Evolutionary conservation across 1,140 invertebrate genomes (phyloP).

Genomic region (Popillia japonica): DNA sequence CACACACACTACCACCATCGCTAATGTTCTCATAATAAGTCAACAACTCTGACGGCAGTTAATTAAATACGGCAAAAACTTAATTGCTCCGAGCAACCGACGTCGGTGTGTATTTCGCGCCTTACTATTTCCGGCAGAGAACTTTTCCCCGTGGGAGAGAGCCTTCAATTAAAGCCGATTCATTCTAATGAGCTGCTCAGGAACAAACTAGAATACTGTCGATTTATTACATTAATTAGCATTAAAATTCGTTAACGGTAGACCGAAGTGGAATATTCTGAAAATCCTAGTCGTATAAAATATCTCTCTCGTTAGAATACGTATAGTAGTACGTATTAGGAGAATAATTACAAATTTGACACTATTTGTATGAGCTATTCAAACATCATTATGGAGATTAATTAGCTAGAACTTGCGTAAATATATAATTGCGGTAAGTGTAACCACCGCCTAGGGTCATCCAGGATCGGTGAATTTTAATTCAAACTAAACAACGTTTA

Average conservation of each 20-base stretch:
- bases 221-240: background rate
- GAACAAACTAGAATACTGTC: background rate
- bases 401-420: no score
- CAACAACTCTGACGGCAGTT: background rate
- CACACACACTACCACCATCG: no score
- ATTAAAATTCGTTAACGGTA: background rate
- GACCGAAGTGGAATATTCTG: background rate
- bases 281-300: no score
- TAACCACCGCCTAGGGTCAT: no score
- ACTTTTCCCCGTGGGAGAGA: background rate
- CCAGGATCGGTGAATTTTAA: background rate
- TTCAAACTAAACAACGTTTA: background rate
- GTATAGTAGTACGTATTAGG: no score
- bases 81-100: background rate
- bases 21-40: background rate
- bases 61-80: slow-evolving; percentile 1
- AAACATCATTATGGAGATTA: no score
- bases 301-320: no score
- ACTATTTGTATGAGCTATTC: no score
- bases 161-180: background rate
- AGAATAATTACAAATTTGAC: no score
- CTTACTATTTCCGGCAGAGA: background rate
- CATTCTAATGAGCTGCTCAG: background rate
- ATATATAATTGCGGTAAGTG: no score
- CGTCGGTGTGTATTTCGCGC: background rate